These are phyloP conservation scores for Microchrysa polita DNA, from an alignment of 2,888 invertebrate species.

Conservation along the genomic window DNA sequence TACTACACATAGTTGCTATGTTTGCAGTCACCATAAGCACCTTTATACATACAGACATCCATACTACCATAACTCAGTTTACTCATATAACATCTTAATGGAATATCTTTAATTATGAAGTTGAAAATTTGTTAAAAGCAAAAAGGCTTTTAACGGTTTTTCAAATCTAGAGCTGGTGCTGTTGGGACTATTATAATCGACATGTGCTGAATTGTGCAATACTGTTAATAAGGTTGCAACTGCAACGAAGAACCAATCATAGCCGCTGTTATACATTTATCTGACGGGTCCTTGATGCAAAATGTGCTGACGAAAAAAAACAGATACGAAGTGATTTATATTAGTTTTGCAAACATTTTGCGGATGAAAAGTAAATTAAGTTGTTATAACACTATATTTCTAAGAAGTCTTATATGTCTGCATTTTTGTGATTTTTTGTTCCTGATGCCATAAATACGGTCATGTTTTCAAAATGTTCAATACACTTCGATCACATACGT, in stretches of 20 bases:
- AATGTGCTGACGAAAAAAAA: background rate
- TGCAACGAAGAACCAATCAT: background rate
- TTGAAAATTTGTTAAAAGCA: background rate
- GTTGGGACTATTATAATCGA: background rate
- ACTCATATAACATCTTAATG: constrained; percentile 6
- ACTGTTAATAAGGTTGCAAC: background rate
- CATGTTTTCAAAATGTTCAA: too few relatives aligned
- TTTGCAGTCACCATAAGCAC: too few relatives aligned
- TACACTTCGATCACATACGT: too few relatives aligned
- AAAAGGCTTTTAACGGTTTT: background rate
- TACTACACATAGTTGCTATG: too few relatives aligned
- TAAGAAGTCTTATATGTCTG: too few relatives aligned
- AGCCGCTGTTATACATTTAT: background rate
- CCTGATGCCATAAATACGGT: too few relatives aligned
- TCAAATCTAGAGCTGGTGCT: background rate
- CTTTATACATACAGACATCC: too few relatives aligned
- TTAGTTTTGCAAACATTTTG: background rate
- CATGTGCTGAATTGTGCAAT: background rate
- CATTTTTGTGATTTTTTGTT: too few relatives aligned
- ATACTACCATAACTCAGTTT: background rate
- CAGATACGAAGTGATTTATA: background rate
- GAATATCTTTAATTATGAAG: constrained; percentile 9
- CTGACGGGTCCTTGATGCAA: background rate
- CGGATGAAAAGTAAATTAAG: background rate
- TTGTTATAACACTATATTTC: background rate